A percentile compares a stretch with the other conserved stretches of the same genome.
These are phyloP conservation scores for Propithecus deckenii DNA, from an alignment of 2,797 vertebrate genomes.

Conservation along the genomic window DNA sequence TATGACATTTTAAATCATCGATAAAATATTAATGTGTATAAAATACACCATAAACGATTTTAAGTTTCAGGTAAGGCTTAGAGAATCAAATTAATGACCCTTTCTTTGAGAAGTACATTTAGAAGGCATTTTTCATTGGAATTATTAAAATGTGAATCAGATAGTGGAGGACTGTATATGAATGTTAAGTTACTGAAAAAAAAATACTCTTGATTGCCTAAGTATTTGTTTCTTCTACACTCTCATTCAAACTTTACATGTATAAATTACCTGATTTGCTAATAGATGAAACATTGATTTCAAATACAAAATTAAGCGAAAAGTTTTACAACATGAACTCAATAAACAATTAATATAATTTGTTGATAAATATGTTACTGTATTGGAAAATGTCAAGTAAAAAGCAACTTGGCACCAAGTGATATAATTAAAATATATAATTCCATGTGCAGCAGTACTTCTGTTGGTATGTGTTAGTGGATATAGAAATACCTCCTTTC, in stretches of 20 bases:
- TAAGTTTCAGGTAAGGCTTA: neutral
- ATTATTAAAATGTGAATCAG: neutral
- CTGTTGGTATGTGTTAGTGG: neutral
- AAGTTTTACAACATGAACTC: neutral
- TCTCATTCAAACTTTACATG: constrained; percentile 9
- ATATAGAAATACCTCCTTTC: neutral
- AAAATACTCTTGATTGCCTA: neutral
- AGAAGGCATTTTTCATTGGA: neutral
- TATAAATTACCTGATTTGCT: constrained; percentile 34
- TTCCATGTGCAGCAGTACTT: neutral
- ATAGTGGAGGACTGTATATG: neutral
- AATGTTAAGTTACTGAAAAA: neutral
- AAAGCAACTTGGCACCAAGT: neutral
- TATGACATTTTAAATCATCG: neutral
- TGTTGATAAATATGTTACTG: neutral
- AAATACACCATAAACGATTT: neutral
- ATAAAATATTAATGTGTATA: constrained; percentile 24
- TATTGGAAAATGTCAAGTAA: neutral
- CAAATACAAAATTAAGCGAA: constrained; percentile 34
- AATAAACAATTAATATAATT: constrained; percentile 57
- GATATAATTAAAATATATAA: neutral
- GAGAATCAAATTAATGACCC: constrained; percentile 22
- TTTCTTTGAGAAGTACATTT: neutral
- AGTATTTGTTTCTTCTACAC: neutral
- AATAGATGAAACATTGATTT: constrained; percentile 59